Conservation (phyloP, 2,113 vertebrate species). For the Neolamprologus devosi region DNA sequence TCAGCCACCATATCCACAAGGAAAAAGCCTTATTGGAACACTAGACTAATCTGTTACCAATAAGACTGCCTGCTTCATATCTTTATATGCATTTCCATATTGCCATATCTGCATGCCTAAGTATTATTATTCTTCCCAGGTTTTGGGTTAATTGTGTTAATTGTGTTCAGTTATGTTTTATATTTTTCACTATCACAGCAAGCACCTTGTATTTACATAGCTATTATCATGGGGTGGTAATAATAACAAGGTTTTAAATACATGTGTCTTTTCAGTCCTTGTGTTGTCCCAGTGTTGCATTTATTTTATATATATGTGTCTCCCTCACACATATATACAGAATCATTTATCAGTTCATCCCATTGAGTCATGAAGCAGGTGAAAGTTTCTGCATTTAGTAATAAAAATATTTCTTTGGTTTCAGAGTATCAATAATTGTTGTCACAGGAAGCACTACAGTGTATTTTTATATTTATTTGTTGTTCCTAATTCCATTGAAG, state of each 20-base stretch:
- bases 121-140: neutral
- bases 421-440: neutral
- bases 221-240: neutral
- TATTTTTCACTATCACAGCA: neutral
- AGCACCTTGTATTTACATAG: neutral
- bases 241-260: neutral
- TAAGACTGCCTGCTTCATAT: neutral
- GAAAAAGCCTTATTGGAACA: neutral
- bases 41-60: neutral
- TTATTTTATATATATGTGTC: neutral
- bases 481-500: neutral
- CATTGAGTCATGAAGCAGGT: neutral
- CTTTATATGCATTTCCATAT: neutral
- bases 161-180: neutral
- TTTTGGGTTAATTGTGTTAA: neutral
- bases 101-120: neutral
- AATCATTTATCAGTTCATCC: neutral
- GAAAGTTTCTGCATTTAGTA: neutral
- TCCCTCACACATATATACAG: neutral
- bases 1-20: neutral
- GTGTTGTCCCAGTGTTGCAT: neutral
- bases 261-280: neutral
- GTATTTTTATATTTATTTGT: neutral
- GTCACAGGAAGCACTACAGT: neutral
- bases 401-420: neutral